Conservation (phyloP, 2,113 vertebrate genomes). For the Aphelocoma coerulescens region DNA sequence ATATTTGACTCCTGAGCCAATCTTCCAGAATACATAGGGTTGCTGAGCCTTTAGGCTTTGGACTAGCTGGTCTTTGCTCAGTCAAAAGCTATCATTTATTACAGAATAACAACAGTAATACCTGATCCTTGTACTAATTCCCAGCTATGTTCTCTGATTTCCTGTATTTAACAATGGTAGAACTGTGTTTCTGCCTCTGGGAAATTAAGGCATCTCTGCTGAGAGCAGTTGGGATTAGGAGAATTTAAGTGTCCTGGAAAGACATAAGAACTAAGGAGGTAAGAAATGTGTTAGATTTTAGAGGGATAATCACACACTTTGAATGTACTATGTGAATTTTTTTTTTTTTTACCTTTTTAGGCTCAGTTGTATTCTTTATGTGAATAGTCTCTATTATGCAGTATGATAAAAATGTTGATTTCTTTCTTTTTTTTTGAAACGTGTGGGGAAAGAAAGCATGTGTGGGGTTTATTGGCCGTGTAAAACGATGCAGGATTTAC, state of each 20-base stretch:
- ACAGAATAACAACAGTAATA: not conserved
- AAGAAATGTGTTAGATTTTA: not conserved
- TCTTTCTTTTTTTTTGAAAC: not conserved
- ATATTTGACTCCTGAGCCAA: not conserved
- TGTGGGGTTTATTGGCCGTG: accelerated
- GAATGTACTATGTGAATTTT: not conserved
- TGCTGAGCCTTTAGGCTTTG: not conserved
- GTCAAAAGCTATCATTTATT: not conserved
- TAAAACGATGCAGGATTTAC: accelerated
- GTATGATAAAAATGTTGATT: not conserved
- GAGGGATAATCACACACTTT: not conserved
- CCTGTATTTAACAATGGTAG: not conserved
- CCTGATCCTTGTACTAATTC: not conserved
- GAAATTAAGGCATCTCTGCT: not conserved
- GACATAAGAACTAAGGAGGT: not conserved
- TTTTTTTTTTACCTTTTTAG: not conserved
- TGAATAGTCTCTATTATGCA: not conserved
- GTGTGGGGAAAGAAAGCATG: not conserved
- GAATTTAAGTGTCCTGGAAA: not conserved
- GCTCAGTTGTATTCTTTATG: not conserved
- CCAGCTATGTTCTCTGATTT: not conserved
- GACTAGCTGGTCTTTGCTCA: not conserved
- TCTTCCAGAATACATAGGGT: not conserved
- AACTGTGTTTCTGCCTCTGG: not conserved
- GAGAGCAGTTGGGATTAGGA: not conserved